Evolutionary conservation across 2,797 vertebrate species (phyloP), one percentile per base, ranked within the genome.

Genomic region (Spheniscus humboldti): DNA sequence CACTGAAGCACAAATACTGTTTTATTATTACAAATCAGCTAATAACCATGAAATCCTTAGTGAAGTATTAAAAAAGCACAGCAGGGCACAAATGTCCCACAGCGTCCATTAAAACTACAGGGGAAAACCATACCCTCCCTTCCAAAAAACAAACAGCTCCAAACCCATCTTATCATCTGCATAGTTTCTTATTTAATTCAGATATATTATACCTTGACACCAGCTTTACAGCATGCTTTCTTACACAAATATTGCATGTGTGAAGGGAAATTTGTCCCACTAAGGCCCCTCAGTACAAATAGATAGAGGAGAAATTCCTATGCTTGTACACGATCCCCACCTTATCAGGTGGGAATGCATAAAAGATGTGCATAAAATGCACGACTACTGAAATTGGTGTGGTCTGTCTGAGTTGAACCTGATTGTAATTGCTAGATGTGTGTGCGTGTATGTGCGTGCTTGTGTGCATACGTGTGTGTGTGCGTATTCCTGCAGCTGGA

Each of bases 401-500:
- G 27, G 7, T 56, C 57, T 53, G 10, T 48, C 17, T 30, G 30
- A 80, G 31, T 3, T 82, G 27, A 52, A 69, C 35, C 16, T 79
- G 2, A 30, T 71, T 18, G 15, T 50, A 76, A 55, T 39, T 69
- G 55, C 71, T 64, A 43, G 33, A 66, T 43, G 11, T 6, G 4
- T 0, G 16, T 28, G 15, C 43, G 15, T 48, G 8, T 67, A 11
- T 7, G 9, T 13, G 23, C 55, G 18, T 3, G 4, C 12, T 35
- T 2, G 0, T 20, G 30, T 37, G 17, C 6, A 10, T 45, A 12
- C 0, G 0, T 30, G 10, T 16, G 39, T 6, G 19, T 41, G 10
- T 18, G 9, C 5, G 1, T 88, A 33, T 43, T 86, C 30, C 55
- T 78, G 57, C 43, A 79, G 23, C 47, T 73, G 43, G n/a, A 37